Evolutionary conservation across 2,113 vertebrate species (phyloP).

Genomic region (Perca schrenkii): DNA sequence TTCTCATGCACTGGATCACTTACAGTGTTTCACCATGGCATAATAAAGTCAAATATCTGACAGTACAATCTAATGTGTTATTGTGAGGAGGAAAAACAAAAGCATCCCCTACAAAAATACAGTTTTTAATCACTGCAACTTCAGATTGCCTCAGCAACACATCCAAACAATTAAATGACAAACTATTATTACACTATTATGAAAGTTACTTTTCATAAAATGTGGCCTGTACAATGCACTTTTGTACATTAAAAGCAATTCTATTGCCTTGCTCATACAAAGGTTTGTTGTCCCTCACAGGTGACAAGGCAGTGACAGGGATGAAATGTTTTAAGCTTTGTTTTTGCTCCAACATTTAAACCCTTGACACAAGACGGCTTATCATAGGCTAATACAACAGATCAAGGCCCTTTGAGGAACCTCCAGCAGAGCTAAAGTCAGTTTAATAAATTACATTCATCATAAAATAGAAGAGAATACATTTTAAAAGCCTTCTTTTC

Average conservation of each 20-base stretch:
- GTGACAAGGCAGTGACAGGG: slow-evolving; percentile 73
- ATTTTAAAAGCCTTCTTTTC: slow-evolving; percentile 67
- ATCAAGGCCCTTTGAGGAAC: slow-evolving; percentile 59
- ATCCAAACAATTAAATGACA: slow-evolving; percentile 71
- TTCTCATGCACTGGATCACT: slow-evolving; percentile 44
- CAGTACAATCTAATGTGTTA: slow-evolving; percentile 67
- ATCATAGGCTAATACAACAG: slow-evolving; percentile 63
- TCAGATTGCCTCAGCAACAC: slow-evolving; percentile 72
- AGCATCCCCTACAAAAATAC: slow-evolving; percentile 75
- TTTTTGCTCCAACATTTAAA: slow-evolving; percentile 51
- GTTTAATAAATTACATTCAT: slow-evolving; percentile 84
- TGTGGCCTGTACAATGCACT: slow-evolving; percentile 68
- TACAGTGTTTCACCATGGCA: slow-evolving; percentile 61
- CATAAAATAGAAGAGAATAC: slow-evolving; percentile 74
- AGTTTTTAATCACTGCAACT: slow-evolving; percentile 70
- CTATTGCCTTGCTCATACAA: slow-evolving; percentile 62
- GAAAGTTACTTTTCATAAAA: slow-evolving; percentile 59
- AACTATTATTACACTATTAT: slow-evolving; percentile 58
- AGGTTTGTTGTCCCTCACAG: slow-evolving; percentile 59
- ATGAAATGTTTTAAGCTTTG: slow-evolving; percentile 41
- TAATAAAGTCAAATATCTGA: slow-evolving; percentile 67
- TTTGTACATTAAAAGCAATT: slow-evolving; percentile 63
- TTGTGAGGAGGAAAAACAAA: slow-evolving; percentile 57
- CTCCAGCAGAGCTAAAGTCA: slow-evolving; percentile 70
- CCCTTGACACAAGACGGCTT: slow-evolving; percentile 67